A percentile compares a stretch with the other conserved stretches of the same genome.
Evolutionary conservation across 2,113 vertebrate species (phyloP).

Genomic region (Epinephelus fuscoguttatus): DNA sequence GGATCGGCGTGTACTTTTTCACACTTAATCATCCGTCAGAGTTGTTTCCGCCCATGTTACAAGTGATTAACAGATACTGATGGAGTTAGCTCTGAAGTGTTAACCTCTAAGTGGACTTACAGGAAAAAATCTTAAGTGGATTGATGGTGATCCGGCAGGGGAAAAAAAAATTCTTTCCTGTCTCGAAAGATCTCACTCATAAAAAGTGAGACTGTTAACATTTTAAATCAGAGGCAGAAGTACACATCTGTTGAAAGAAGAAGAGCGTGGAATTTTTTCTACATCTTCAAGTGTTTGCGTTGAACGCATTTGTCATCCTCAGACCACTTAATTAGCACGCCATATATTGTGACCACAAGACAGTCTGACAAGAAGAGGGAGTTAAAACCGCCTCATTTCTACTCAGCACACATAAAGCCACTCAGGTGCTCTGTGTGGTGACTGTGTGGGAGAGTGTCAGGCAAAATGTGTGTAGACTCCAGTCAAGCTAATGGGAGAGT

Average conservation of each 20-base stretch:
- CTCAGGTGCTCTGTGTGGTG: constrained; percentile 7
- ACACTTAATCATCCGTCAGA: constrained; percentile 30
- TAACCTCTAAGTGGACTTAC: constrained; percentile 49
- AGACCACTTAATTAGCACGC: constrained; percentile 34
- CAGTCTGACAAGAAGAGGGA: constrained; percentile 11
- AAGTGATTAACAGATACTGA: constrained; percentile 29
- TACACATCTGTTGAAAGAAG: constrained; percentile 50
- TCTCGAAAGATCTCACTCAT: constrained; percentile 25
- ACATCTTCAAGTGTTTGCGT: constrained; percentile 46
- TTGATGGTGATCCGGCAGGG: constrained; percentile 20
- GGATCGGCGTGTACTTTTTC: constrained; percentile 3
- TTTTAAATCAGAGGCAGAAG: constrained; percentile 61
- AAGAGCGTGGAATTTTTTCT: constrained; percentile 33
- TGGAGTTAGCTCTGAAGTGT: constrained; percentile 36
- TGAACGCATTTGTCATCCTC: constrained; percentile 42
- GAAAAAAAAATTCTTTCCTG: constrained; percentile 6
- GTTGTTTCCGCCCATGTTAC: constrained; percentile 5
- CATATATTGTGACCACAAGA: constrained; percentile 28
- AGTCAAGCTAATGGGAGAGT: constrained; percentile 34
- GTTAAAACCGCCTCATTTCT: constrained; percentile 33
- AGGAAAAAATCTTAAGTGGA: constrained; percentile 41
- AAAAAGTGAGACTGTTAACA: constrained; percentile 45
- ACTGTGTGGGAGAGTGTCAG: constrained; percentile 18
- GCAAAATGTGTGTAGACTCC: constrained; percentile 16
- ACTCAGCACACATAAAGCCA: constrained; percentile 9